Conservation (phyloP, 2,113 vertebrate genomes). For the Bufo gargarizans region DNA sequence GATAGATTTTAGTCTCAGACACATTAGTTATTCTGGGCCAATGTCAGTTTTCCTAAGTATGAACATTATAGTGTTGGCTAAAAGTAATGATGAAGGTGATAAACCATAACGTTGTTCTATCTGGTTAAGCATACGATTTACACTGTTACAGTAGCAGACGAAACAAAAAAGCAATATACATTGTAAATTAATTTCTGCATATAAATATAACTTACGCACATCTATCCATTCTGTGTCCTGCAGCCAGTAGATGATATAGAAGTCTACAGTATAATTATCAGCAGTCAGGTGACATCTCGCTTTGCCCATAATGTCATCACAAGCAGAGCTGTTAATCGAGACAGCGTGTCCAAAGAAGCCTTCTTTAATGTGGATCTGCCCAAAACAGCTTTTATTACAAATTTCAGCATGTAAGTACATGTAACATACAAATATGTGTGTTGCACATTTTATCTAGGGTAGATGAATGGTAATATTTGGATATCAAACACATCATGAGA, state of each 20-base stretch:
- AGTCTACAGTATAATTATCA: slow-evolving; percentile 88
- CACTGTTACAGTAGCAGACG: no score
- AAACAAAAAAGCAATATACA: no score
- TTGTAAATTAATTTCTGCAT: background rate
- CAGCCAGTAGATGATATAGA: slow-evolving; percentile 74
- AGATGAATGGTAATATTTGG: background rate
- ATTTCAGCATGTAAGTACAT: slow-evolving; percentile 85
- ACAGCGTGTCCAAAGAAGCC: slow-evolving; percentile 77
- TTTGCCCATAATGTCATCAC: slow-evolving; percentile 89
- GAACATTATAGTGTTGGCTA: no score
- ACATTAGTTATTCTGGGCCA: no score
- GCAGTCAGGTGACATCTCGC: slow-evolving; percentile 83
- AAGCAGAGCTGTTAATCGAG: slow-evolving; percentile 84
- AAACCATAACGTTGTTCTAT: no score
- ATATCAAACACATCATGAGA: background rate
- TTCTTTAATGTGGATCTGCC: slow-evolving; percentile 89
- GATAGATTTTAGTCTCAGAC: no score
- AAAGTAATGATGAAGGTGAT: no score
- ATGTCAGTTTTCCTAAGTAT: no score
- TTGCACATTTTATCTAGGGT: background rate
- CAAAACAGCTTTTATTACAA: slow-evolving; percentile 92
- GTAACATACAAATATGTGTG: background rate
- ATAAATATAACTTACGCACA: background rate
- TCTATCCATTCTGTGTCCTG: slow-evolving; percentile 56
- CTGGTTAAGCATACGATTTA: no score